phyloP scores from a whole-genome alignment of 2,888 invertebrate genomes.

The Drosophila birchii region DNA sequence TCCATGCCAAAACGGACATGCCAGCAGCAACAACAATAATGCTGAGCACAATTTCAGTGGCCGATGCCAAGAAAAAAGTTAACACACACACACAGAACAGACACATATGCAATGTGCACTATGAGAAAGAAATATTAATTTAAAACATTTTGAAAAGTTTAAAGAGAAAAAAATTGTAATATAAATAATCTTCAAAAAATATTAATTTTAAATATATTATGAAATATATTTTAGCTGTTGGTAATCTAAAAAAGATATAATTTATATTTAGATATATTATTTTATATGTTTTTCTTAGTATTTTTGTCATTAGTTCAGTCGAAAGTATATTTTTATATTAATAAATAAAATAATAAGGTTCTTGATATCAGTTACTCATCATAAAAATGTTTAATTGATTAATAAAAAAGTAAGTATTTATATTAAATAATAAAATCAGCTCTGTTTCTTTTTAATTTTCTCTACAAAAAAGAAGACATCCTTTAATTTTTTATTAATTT shows the following conservation, averaged over 20 bases:
- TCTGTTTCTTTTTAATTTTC: neutral
- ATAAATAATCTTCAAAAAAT: neutral
- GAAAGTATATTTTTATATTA: neutral
- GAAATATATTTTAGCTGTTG: too few relatives aligned
- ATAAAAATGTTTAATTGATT: too few relatives aligned
- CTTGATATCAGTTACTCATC: too few relatives aligned
- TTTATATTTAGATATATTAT: neutral
- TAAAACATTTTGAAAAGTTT: too few relatives aligned
- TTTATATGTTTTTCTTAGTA: neutral
- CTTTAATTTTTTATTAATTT: neutral
- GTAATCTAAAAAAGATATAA: too few relatives aligned
- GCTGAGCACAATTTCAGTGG: conserved; percentile 40
- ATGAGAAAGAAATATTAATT: neutral
- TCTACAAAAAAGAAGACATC: too few relatives aligned
- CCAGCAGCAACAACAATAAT: conserved; percentile 53
- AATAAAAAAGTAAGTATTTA: too few relatives aligned
- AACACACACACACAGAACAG: conserved; percentile 10
- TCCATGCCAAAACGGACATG: conserved; percentile 78
- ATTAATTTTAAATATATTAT: too few relatives aligned
- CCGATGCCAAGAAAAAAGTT: conserved; percentile 45
- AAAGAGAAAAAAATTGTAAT: neutral
- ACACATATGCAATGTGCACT: conserved; percentile 20
- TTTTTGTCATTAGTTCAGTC: neutral
- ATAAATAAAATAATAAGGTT: too few relatives aligned
- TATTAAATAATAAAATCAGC: neutral